Evolutionary conservation across 1,140 invertebrate species (phyloP).

Genomic region (Brachionus calyciflorus): DNA sequence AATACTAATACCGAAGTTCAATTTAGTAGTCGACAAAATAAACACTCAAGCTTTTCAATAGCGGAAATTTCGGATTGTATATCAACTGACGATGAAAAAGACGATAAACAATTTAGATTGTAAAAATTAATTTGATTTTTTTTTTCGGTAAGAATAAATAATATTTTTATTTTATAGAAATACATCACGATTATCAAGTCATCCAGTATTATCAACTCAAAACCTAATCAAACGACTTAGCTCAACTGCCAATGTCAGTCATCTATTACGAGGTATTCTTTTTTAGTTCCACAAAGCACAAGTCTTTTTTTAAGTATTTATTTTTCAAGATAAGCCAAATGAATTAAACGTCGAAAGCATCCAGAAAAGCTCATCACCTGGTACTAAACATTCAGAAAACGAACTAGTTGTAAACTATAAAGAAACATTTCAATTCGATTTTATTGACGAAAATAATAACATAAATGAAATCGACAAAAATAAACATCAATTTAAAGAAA

Average conservation of each 20-base stretch:
- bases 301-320: not conserved
- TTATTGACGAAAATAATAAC: too few species aligned
- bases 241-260: not conserved
- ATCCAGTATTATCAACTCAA: conserved; percentile 12
- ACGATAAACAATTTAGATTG: not conserved
- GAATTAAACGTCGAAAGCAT: not conserved
- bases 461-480: too few species aligned
- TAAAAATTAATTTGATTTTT: too few species aligned
- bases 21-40: not conserved
- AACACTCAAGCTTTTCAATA: not conserved
- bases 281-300: too few species aligned
- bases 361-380: not conserved
- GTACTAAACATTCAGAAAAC: not conserved
- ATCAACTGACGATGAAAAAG: conserved; percentile 30
- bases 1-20: not conserved
- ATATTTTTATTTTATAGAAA: not conserved
- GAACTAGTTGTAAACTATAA: not conserved
- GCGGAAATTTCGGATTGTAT: not conserved
- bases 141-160: too few species aligned
- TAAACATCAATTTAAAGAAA: not conserved
- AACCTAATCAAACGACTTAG: not conserved
- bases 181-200: conserved; percentile 23
- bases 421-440: not conserved
- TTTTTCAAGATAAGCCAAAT: not conserved
- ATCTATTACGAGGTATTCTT: not conserved